Percentiles rank a stretch among this genome's conserved stretches.
Evolutionary conservation across 2,797 vertebrate species (phyloP).

Genomic region (Trachurus trachurus): DNA sequence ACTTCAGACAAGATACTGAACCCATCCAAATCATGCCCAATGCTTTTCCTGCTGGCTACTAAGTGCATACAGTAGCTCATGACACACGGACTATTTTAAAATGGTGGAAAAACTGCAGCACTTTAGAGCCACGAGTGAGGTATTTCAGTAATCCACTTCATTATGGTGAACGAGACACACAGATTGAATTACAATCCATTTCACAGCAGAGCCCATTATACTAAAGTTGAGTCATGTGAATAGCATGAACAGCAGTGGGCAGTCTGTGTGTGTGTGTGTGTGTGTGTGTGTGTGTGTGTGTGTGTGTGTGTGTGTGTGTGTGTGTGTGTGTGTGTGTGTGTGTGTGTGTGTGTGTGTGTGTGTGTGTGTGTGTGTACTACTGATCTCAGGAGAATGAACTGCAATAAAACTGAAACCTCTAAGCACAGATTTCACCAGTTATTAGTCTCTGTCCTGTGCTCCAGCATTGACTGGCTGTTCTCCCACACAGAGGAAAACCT

Average conservation of each 20-base stretch:
- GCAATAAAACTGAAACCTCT: conserved; percentile 46
- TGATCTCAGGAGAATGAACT: conserved; percentile 27
- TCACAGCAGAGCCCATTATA: conserved; percentile 68
- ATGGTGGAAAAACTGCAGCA: conserved; percentile 23
- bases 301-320: conserved; percentile 48
- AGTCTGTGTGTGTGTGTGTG: conserved; percentile 40
- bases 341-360: conserved; percentile 55
- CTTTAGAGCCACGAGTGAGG: conserved; percentile 37
- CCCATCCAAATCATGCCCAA: not conserved
- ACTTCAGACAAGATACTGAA: conserved; percentile 5
- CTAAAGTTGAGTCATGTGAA: conserved; percentile 76
- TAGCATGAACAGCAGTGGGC: conserved; percentile 50
- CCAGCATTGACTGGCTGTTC: not conserved
- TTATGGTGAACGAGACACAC: conserved; percentile 44
- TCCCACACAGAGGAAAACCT: conserved; percentile 5
- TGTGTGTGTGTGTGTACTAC: conserved; percentile 14
- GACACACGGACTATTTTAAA: conserved; percentile 23
- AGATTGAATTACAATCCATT: conserved; percentile 70
- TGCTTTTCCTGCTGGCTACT: conserved; percentile 7
- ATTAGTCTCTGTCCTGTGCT: conserved; percentile 9
- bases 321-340: conserved; percentile 55
- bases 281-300: conserved; percentile 40
- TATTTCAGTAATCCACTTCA: conserved; percentile 70
- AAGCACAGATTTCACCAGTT: conserved; percentile 33
- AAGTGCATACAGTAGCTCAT: not conserved